Percentiles rank a stretch among this genome's conserved stretches.
These are phyloP conservation scores for Jacana jacana DNA, from an alignment of 2,113 vertebrate genomes.

Conservation along the genomic window DNA sequence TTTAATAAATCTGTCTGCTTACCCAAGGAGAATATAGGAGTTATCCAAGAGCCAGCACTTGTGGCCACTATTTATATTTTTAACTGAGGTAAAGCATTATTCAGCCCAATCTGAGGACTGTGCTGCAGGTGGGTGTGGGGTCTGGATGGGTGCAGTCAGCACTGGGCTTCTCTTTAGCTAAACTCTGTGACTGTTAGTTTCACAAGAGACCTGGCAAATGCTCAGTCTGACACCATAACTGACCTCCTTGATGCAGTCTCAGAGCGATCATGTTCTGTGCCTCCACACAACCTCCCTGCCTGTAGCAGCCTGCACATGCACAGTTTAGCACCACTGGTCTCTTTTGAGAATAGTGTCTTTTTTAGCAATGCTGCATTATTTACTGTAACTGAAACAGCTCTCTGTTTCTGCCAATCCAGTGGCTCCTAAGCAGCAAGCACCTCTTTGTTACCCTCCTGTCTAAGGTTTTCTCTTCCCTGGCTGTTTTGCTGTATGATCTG, in stretches of 20 bases:
- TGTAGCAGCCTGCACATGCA: neutral
- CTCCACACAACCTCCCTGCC: neutral
- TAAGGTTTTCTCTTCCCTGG: neutral
- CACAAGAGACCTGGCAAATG: neutral
- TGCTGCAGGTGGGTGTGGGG: neutral
- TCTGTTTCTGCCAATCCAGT: neutral
- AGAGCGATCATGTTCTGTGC: neutral
- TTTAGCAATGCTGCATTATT: neutral
- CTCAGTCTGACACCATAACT: neutral
- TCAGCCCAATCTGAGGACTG: neutral
- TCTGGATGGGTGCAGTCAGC: neutral
- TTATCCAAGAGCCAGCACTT: neutral
- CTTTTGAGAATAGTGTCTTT: neutral
- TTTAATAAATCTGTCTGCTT: neutral
- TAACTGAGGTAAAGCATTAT: neutral
- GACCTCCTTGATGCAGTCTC: neutral
- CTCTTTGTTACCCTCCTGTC: neutral
- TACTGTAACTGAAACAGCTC: neutral
- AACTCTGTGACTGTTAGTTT: neutral
- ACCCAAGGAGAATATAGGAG: neutral
- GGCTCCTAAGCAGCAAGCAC: neutral
- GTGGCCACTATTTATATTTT: neutral
- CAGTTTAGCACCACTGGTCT: neutral
- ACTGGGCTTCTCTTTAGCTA: neutral
- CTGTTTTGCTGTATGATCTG: neutral